Evolutionary conservation across 1,140 invertebrate species (phyloP), one percentile per base, ranked within the genome.

Genomic region (Meloidogyne floridensis): DNA sequence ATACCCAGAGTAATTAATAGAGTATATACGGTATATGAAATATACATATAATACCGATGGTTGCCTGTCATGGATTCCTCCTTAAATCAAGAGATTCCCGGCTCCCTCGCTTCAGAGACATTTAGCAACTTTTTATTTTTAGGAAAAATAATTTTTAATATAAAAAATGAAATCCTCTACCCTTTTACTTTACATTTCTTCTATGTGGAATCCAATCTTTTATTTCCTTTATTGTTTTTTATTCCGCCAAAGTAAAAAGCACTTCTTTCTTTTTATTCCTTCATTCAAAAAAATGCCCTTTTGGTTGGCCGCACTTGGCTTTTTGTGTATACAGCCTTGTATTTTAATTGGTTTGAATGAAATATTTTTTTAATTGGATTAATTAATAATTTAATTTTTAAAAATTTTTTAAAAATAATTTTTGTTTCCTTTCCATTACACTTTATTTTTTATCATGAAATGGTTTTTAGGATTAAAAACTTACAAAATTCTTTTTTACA

Each of bases 271-370:
- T 2, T 65, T 65, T 65, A 65, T 65, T 47, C 43, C 43, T 47
- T 47, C 43, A 47, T 8, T 65, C 15, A 65, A n/a, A 54, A 74
- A n/a, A 74, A 32, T 20, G 18, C 43, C 18, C 51, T 71, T 47
- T 42, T 77, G 51, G 51, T 65, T 77, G 13, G 9, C 47, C 18
- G 32, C 75, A 47, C n/a, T 77, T 65, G 42, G 53, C 43, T 32
- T 77, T 13, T 42, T 77, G 8, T 77, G 3, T 32, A 77, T 54
- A n/a, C 75, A 54, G 13, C 75, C 51, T 13, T 51, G 11, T 65
- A 15, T 77, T 43, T 65, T 77, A 65, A 80, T 80, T 47, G 65
- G 72, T 80, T 53, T 72, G 42, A 32, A 32, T 15, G 7, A 7
- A 74, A 3, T 9, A 70, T 70, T 32, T 32, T n/a, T 71, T 9